Evolutionary conservation across 2,113 vertebrate genomes (phyloP), one percentile per base, ranked within the genome.

Genomic region (Orycteropus afer): DNA sequence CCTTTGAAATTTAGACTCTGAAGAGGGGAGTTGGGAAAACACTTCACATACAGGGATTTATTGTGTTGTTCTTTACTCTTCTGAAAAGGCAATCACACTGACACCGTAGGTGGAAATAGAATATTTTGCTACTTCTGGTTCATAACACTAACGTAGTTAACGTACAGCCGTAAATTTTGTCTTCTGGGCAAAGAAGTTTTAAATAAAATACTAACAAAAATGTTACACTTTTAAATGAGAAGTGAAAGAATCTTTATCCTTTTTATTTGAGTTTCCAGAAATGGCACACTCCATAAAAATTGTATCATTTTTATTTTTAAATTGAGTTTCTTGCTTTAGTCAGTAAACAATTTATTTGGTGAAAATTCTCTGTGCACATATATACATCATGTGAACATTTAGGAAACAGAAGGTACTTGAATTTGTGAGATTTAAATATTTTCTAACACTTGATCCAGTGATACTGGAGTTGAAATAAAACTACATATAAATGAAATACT

Each of bases 381-480:
- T 65, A 94, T 89, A 83, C 20, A 93, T 53, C 90, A 94, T 85
- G 97, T 95, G 90, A 96, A 74, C 78, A 51, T 93, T 95, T 91
- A 94, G 80, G 94, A 96, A 97, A 95, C 96, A 97, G 96, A 97
- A 97, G 97, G 92, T 95, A 86, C 93, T 96, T 96, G 96, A 96
- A 87, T 95, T 96, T 92, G 92, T 96, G 92, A 97, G 94, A 96
- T 89, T 97, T 97, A 95, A 97, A 97, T 97, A 91, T 97, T 97
- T 97, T 94, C 86, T 96, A 91, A 97, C 96, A 97, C 90, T 97
- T 97, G 93, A 94, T 96, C 86, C 90, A 96, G 88, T 96, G 94
- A 94, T 94, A 73, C 59, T 91, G 4, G 29, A 91, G 76, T 95
- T 96, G 95, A 96, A 97, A 96, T 94, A 96, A 97, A 97, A 95